Percentiles rank a stretch among this genome's conserved stretches.
Conservation (phyloP, 2,113 vertebrate genomes). For the Acanthochromis polyacanthus region DNA sequence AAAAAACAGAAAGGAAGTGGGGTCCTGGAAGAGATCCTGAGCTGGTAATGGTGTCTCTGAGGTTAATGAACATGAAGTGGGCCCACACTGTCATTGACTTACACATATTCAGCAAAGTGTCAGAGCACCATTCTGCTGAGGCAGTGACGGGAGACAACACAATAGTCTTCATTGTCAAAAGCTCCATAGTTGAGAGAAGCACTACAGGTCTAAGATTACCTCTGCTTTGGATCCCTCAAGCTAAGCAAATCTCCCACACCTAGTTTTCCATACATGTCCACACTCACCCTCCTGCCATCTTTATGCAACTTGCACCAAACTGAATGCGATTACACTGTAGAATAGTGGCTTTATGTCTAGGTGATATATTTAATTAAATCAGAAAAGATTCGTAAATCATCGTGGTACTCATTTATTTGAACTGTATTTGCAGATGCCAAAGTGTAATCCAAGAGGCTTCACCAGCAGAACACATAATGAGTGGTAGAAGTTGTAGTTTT, state of each 20-base stretch:
- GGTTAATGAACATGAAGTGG: slow-evolving; percentile 69
- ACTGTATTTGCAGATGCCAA: no score
- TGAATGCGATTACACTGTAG: slow-evolving; percentile 9
- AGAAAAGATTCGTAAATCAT: neutral
- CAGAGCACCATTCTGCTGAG: slow-evolving; percentile 33
- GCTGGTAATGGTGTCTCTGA: slow-evolving; percentile 48
- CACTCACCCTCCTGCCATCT: slow-evolving; percentile 30
- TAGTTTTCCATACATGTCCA: slow-evolving; percentile 67
- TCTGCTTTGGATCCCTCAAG: slow-evolving; percentile 65
- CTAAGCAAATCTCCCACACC: slow-evolving; percentile 74
- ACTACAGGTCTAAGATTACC: slow-evolving; percentile 73
- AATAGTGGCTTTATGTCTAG: neutral
- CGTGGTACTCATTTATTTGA: neutral
- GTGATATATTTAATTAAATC: neutral
- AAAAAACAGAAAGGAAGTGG: neutral
- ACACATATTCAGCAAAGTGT: slow-evolving; percentile 36
- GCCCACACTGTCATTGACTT: slow-evolving; percentile 27
- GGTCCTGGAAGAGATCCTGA: neutral
- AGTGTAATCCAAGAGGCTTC: no score
- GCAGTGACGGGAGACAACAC: slow-evolving; percentile 58
- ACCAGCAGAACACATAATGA: neutral
- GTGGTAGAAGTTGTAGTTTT: neutral
- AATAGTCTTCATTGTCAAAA: slow-evolving; percentile 73
- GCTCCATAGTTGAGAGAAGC: slow-evolving; percentile 53
- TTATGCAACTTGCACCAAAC: neutral